Evolutionary conservation across 1,140 invertebrate genomes (phyloP), one percentile per base, ranked within the genome.

Genomic region (Drosophila simulans): DNA sequence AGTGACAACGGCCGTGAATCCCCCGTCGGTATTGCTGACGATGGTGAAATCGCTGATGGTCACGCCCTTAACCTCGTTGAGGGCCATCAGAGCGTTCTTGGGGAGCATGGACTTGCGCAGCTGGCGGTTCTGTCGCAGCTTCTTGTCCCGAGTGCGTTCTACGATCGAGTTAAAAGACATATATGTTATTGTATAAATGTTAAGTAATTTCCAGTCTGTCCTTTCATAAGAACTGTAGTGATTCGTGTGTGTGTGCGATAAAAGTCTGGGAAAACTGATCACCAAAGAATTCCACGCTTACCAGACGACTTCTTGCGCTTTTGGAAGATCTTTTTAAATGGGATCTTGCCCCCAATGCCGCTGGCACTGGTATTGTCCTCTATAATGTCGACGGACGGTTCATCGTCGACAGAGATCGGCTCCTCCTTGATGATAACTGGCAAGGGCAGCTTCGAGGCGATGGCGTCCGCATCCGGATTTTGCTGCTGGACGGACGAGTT

Each of bases 31-130:
- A 65, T 86, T 81, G 25, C 51, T 88, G 17, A 77, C 85, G n/a
- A 92, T 84, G n/a, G 69, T 78, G n/a, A 91, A 92, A 27, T 92
- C 92, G 27, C 84, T 84, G 2, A 92, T 88, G 13, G 65, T 81
- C 35, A 91, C 77, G 17, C 93, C 93, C 68, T 96, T 95, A 74
- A 97, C 94, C 93, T 98, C 97, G 92, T 97, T 97, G 11, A 98
- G 93, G 60, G 97, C 95, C 95, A 97, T 97, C 31, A 97, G 93
- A 5, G 97, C 96, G 90, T 97, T 97, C 92, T 97, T 97, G 96
- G 96, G 96, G 43, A 95, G 94, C 46, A 96, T 92, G 17, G 95
- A 94, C 31, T 95, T 95, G 31, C 95, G 93, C 40, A 96, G 85
- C 60, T n/a, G 93, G 70, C 95, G 94, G 90, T 96, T 96, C 92